Evolutionary conservation across 2,888 invertebrate species (phyloP).

Genomic region (Sycophila texana): DNA sequence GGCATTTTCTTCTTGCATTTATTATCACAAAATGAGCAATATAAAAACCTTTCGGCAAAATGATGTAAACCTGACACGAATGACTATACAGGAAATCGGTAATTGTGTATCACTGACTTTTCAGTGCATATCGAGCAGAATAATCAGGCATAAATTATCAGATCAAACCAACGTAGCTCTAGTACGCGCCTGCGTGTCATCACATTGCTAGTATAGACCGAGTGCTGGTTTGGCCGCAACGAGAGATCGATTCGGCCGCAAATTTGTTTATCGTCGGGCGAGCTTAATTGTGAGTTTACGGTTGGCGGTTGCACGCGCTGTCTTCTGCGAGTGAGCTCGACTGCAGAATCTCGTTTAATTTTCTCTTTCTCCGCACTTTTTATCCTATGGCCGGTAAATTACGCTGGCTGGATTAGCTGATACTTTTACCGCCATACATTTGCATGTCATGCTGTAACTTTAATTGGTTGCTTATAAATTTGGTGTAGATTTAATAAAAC

Average conservation of each 20-base stretch:
- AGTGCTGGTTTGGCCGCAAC: background rate
- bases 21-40: no score
- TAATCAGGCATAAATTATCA: constrained; percentile 47
- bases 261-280: constrained; percentile 47
- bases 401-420: no score
- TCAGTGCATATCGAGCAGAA: constrained; percentile 39
- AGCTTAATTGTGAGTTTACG: constrained; percentile 44
- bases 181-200: background rate
- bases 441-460: no score
- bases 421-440: no score
- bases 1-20: no score
- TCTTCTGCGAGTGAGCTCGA: background rate
- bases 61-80: constrained; percentile 16
- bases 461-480: no score
- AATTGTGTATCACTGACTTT: constrained; percentile 31
- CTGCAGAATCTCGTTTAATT: no score
- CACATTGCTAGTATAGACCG: background rate
- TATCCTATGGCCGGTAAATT: no score
- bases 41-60: no score
- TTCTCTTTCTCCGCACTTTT: no score
- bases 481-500: no score
- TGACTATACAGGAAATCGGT: constrained; percentile 22
- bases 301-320: background rate
- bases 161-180: background rate
- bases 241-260: constrained; percentile 35